Evolutionary conservation across 2,113 vertebrate genomes (phyloP), one percentile per base, ranked within the genome.

Genomic region (Mugil cephalus): DNA sequence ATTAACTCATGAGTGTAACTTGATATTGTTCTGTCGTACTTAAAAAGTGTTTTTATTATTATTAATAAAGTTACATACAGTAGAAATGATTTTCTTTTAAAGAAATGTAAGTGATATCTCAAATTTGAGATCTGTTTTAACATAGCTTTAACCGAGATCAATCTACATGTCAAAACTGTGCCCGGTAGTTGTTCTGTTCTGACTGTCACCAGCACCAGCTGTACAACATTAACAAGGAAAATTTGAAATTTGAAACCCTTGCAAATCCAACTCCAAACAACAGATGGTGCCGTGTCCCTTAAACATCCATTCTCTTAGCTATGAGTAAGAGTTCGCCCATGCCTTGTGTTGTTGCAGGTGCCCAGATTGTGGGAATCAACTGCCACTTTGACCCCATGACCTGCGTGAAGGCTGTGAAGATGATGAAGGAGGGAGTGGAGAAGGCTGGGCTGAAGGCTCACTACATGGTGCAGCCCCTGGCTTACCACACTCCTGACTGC

Each of bases 351-450:
- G 2, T 7, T 63, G 45, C 51, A 83, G 98, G 98, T 74, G 98
- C 98, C 46, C 93, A 96, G 77, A 95, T 99, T 51, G 83, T 99
- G 7, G 98, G 98, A 4, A 88, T 99, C 79, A 99, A 99, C 92
- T 99, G 98, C 84, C 98, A 99, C 91, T 99, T 99, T 83, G 98
- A 99, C 88, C 95, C 97, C 24, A 85, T 94, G 66, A 98, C 83
- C 80, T 95, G 79, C 19, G 89, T 99, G 30, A 82, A 95, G 86
- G 92, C 98, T 0, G 92, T 99, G 74, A 95, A 92, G 84, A 91
- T 97, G 93, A 99, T 99, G 98, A 99, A 99, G 86, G 95, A 95
- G 52, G 97, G 94, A 9, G 90, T 99, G 88, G 94, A 95, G 84
- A 94, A 95, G 43, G 96, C 96, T 0, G 93, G 95, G 3, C 80